These are phyloP conservation scores for Podarcis muralis DNA, from an alignment of 2,113 vertebrate genomes.

Conservation along the genomic window DNA sequence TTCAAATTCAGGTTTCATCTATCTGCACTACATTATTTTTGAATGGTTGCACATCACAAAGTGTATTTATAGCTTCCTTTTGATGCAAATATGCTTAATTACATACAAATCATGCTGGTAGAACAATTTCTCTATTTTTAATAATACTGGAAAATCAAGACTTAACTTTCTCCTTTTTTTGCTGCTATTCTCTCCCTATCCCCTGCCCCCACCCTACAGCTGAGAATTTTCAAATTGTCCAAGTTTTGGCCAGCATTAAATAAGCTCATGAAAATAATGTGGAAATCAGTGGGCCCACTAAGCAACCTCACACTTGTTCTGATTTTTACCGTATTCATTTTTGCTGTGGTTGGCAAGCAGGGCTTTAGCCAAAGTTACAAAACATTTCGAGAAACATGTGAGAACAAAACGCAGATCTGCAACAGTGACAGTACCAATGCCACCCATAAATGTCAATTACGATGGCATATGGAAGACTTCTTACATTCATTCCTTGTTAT, in stretches of 20 bases:
- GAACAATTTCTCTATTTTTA: not conserved
- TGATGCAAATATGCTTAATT: not conserved
- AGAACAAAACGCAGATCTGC: not conserved
- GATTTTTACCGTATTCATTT: conserved; percentile 78
- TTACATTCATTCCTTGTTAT: conserved; percentile 77
- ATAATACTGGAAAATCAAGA: not conserved
- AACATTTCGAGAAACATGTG: rapidly evolving
- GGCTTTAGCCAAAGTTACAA: conserved; percentile 58
- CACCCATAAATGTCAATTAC: rapidly evolving
- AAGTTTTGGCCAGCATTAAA: conserved; percentile 81
- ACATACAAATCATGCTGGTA: not conserved
- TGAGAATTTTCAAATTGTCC: conserved; percentile 80
- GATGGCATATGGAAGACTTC: conserved; percentile 81
- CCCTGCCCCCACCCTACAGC: conserved; percentile 52
- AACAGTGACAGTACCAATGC: rapidly evolving
- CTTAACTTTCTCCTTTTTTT: not conserved
- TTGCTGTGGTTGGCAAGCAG: conserved; percentile 78
- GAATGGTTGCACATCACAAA: not conserved
- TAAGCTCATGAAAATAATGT: conserved; percentile 78
- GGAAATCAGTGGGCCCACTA: conserved; percentile 71
- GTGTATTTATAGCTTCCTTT: not conserved
- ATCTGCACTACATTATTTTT: not conserved
- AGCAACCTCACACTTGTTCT: conserved; percentile 78
- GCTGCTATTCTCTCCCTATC: not conserved
- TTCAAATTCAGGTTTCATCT: not conserved